Evolutionary conservation across 1,140 invertebrate genomes (phyloP).

Genomic region (Latrodectus geometricus): DNA sequence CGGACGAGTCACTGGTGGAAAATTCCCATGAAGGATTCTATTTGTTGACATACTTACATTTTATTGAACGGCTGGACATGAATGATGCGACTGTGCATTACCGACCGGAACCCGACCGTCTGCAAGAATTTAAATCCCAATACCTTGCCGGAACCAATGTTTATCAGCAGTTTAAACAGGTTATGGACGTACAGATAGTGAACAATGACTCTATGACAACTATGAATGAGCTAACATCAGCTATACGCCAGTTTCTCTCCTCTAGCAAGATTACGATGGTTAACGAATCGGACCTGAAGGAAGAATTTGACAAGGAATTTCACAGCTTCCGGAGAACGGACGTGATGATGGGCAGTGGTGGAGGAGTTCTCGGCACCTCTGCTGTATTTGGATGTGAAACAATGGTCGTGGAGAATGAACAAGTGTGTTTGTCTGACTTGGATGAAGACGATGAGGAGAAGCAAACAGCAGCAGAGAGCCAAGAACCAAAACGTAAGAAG

Average conservation of each 20-base stretch:
- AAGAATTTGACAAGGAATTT: conserved; percentile 36
- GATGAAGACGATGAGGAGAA: too few relatives aligned
- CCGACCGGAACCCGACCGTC: not conserved
- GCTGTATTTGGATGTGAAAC: too few relatives aligned
- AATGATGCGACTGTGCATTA: conserved; percentile 12
- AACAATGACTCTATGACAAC: not conserved
- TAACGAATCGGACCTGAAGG: conserved; percentile 16
- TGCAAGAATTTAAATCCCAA: conserved; percentile 6
- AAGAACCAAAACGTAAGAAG: too few relatives aligned
- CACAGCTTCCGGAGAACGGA: not conserved
- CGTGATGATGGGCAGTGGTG: too few relatives aligned
- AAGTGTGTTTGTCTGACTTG: too few relatives aligned
- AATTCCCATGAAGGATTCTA: conserved; percentile 15
- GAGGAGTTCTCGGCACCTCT: too few relatives aligned
- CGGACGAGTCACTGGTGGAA: not conserved
- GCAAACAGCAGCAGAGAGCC: too few relatives aligned
- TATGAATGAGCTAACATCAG: conserved; percentile 12
- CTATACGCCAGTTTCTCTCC: conserved; percentile 24
- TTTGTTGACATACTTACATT: conserved; percentile 12
- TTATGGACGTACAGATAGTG: conserved; percentile 17
- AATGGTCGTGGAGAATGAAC: too few relatives aligned
- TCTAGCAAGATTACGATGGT: not conserved
- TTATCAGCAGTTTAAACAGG: conserved; percentile 14
- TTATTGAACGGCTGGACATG: not conserved
- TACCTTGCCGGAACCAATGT: conserved; percentile 16